Base-by-base conservation (phyloP, 2,797 vertebrate genomes). In the Lagorchestes hirsutus region DNA sequence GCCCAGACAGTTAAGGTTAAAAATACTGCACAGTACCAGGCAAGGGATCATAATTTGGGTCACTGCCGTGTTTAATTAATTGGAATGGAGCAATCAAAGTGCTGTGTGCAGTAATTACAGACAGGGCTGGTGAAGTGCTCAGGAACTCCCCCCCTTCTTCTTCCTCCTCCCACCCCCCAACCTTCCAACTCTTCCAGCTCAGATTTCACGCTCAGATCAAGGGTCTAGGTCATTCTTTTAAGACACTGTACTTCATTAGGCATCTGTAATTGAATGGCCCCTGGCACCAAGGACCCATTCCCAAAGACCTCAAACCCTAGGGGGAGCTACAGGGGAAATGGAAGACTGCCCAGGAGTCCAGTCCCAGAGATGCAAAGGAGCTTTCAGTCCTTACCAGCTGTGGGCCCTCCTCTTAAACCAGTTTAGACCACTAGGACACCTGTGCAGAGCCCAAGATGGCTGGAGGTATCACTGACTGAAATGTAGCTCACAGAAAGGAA, bases 1-100 rank as follows among this genome's bases (percentile, higher is more conserved):
- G 98, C 98, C 97, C 96, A 97, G 98, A 97, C 98, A 94, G 98
- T 98, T 98, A 98, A 98, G 98, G 99, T 98, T 99, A 99, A 99
- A 99, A 98, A 99, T 98, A 99, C 98, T 94, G 98, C 95, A 91
- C 96, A 59, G 95, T 87, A 97, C 91, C 97, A 99, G 98, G 98
- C 98, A 93, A 98, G 98, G 98, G 98, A 98, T 98, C 98, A 98
- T 98, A 98, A 99, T 98, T 98, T 98, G 98, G 98, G 99, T 98
- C 98, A 98, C 98, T 95, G 98, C 98, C 97, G 98, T 98, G 98
- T 98, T 99, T 99, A 99, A 99, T 99, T 99, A 99, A 99, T 99
- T 98, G 98, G 98, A 98, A 98, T 97, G 98, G 96, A 97, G 98
- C 98, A 98, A 99, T 99, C 98, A 98, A 99, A 98, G 97, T 98